Conservation (phyloP, 2,797 vertebrate genomes). For the Lateolabrax maculatus region DNA sequence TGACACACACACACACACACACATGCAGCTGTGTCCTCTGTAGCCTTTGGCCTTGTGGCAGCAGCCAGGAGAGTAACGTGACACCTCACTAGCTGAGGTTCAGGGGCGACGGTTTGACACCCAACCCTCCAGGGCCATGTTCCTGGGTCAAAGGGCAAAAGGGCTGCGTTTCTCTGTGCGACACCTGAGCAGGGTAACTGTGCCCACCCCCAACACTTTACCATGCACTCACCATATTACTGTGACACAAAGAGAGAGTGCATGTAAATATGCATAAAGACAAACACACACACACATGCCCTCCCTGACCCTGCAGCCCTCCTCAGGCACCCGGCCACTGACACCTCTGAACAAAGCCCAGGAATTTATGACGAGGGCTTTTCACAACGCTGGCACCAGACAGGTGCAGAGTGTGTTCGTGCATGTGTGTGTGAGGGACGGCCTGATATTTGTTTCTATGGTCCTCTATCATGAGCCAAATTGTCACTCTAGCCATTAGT, state of each 20-base stretch:
- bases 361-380: slow-evolving; percentile 77
- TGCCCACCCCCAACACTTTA: slow-evolving; percentile 48
- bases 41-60: slow-evolving; percentile 77
- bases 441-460: too few species aligned
- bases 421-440: slow-evolving; percentile 15
- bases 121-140: slow-evolving; percentile 77
- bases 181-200: slow-evolving; percentile 69
- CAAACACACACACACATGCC: slow-evolving; percentile 35
- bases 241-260: slow-evolving; percentile 68
- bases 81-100: slow-evolving; percentile 75
- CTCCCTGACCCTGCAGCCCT: slow-evolving; percentile 57
- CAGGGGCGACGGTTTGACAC: slow-evolving; percentile 78
- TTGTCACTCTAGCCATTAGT: not conserved
- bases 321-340: slow-evolving; percentile 63
- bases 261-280: slow-evolving; percentile 49
- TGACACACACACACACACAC: slow-evolving; percentile 34
- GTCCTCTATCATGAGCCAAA: slow-evolving; percentile 27
- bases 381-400: slow-evolving; percentile 64
- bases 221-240: slow-evolving; percentile 59
- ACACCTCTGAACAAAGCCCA: slow-evolving; percentile 78
- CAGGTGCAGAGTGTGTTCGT: slow-evolving; percentile 70
- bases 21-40: slow-evolving; percentile 58
- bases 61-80: slow-evolving; percentile 64
- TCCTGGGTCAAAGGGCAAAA: slow-evolving; percentile 78
- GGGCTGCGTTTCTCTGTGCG: slow-evolving; percentile 77